Base-by-base conservation (phyloP, 2,797 vertebrate species). In the Oophaga sylvatica region DNA sequence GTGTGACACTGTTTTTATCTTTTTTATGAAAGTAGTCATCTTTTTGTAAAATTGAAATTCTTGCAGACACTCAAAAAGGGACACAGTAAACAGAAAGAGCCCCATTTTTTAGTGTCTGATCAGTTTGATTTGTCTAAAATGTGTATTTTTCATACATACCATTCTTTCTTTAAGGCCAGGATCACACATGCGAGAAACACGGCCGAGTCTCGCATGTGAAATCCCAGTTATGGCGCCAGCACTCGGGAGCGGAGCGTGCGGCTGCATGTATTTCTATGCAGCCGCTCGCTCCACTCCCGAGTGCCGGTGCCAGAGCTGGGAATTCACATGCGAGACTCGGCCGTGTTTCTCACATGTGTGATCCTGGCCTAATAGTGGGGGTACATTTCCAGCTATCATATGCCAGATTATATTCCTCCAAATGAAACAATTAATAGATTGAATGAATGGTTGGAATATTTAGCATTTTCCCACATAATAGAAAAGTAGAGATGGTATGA, bases 401-500 rank as follows among this genome's bases (percentile, higher is more conserved):
- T n/a, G 63, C 15, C 57, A 45, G 8, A 53, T 77, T 13, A 26
- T 48, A 65, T 63, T 8, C n/a, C 53, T 63, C 19, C 7, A 31
- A 56, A 62, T n/a, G 76, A 84, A 76, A 83, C 10, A 8, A 59
- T 62, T 29, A 41, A 45, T 76, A 63, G n/a, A 77, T 62, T 53
- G 83, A 48, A 26, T 22, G 79, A 63, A n/a, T 20, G 60, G 17
- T 67, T 62, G 48, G 67, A n/a, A 29, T 65, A 65, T 31, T 77
- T 19, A 56, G 15, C 83, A 70, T 80, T 80, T 41, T 16, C 79
- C 84, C 53, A 71, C 63, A 79, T 84, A 35, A 60, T 78, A 79
- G 77, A 86, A 82, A 89, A 92, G 95, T 96, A 93, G 93, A 94
- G 92, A 93, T 92, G 75, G 26, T 77, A 56, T 9, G 45, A 26